Evolutionary conservation across 2,113 vertebrate species (phyloP).

Genomic region (Malurus melanocephalus): DNA sequence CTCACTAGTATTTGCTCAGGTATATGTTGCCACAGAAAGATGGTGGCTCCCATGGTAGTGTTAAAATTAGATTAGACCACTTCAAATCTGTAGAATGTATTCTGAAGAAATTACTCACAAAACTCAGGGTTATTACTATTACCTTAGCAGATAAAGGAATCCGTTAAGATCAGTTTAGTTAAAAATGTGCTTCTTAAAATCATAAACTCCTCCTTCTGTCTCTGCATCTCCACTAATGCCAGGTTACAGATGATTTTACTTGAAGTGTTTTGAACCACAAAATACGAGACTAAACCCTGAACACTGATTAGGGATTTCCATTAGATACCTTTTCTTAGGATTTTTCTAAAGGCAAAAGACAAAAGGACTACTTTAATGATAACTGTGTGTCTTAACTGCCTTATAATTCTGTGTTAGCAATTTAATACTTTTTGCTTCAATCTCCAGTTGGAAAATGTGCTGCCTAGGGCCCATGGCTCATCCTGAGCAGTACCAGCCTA

Average conservation of each 20-base stretch:
- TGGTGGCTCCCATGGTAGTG: neutral
- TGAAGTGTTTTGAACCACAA: neutral
- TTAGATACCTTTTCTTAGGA: neutral
- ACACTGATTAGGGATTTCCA: neutral
- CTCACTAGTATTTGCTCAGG: neutral
- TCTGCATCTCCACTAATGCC: neutral
- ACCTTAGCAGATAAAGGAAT: neutral
- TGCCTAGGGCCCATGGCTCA: neutral
- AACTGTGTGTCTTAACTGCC: neutral
- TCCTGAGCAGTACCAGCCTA: neutral
- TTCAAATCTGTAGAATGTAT: neutral
- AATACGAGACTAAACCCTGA: neutral
- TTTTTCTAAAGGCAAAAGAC: slow-evolving; percentile 6
- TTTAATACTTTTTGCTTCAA: neutral
- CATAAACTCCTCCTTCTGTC: neutral
- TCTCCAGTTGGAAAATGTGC: slow-evolving; percentile 7
- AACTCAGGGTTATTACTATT: neutral
- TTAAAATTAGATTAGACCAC: neutral
- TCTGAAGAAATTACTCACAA: neutral
- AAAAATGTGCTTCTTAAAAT: neutral
- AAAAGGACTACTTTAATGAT: neutral
- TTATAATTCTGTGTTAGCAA: slow-evolving; percentile 7
- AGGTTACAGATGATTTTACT: neutral
- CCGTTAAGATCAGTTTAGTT: neutral
- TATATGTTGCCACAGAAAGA: neutral